Evolutionary conservation across 2,888 invertebrate genomes (phyloP).

Genomic region (Melanchra persicariae): DNA sequence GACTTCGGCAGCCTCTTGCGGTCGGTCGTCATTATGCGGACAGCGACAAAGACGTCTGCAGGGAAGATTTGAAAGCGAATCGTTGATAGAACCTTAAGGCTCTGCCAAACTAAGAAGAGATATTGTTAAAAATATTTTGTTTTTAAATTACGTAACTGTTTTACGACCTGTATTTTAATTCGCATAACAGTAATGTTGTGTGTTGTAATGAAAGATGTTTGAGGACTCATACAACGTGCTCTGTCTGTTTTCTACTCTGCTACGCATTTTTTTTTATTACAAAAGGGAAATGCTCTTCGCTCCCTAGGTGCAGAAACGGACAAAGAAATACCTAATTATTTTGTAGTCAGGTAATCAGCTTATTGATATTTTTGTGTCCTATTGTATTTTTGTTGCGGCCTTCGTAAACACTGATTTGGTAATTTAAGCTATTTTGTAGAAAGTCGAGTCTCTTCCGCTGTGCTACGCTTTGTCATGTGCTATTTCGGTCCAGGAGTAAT

Average conservation of each 20-base stretch:
- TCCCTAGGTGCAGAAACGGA: constrained; percentile 20
- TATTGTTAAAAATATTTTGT: background rate
- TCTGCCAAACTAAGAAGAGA: background rate
- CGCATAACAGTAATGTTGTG: background rate
- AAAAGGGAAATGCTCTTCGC: constrained; percentile 11
- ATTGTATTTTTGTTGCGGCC: constrained; percentile 40
- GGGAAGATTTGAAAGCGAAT: background rate
- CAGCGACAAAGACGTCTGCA: background rate
- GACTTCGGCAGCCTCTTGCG: background rate
- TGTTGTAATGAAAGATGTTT: no score
- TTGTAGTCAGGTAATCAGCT: constrained; percentile 31
- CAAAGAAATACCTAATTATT: constrained; percentile 1
- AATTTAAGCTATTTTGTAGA: constrained; percentile 25
- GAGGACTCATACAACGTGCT: no score
- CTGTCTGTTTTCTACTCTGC: constrained; percentile 47
- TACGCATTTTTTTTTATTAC: constrained; percentile 27
- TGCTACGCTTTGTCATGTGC: constrained; percentile 61
- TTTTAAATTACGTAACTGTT: background rate
- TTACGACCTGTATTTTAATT: background rate
- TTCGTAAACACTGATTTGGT: constrained; percentile 23
- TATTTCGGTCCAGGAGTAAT: constrained; percentile 27
- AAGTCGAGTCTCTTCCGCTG: constrained; percentile 38
- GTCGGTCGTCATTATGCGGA: background rate
- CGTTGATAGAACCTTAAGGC: background rate
- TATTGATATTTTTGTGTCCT: constrained; percentile 30